Conservation (phyloP, 2,797 vertebrate genomes). For the Tarsius wallacei region DNA sequence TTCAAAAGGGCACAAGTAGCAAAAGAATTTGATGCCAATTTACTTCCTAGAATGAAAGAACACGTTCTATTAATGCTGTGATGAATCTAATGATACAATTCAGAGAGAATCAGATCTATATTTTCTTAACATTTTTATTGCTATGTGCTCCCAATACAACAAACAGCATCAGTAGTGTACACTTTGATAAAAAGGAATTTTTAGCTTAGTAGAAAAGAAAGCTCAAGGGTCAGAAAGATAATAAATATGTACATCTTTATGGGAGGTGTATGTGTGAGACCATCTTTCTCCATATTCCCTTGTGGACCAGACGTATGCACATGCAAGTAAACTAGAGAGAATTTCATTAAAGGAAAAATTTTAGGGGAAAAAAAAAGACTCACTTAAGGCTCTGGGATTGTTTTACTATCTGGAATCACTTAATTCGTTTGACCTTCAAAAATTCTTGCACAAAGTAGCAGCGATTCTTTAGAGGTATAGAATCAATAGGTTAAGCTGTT, state of each 20-base stretch:
- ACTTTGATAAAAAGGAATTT: constrained; percentile 90
- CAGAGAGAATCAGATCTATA: constrained; percentile 8
- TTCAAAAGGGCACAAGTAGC: not conserved
- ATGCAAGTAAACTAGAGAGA: constrained; percentile 80
- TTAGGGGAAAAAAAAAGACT: constrained; percentile 69
- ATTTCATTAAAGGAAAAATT: constrained; percentile 82
- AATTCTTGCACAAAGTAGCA: constrained; percentile 91
- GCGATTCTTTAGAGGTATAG: constrained; percentile 90
- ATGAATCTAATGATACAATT: constrained; percentile 1
- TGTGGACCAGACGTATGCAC: constrained; percentile 37
- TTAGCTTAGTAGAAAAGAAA: constrained; percentile 86
- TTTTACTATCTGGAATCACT: constrained; percentile 88
- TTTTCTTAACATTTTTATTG: constrained; percentile 93
- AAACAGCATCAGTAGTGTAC: constrained; percentile 97
- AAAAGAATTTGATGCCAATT: not conserved
- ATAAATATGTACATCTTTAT: constrained; percentile 88
- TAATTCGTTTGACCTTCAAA: constrained; percentile 86
- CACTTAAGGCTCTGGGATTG: constrained; percentile 94
- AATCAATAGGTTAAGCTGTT: constrained; percentile 79
- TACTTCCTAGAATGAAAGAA: not conserved
- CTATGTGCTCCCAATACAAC: constrained; percentile 96
- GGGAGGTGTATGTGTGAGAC: constrained; percentile 63
- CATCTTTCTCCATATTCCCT: constrained; percentile 34
- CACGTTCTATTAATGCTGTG: not conserved
- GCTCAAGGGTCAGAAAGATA: constrained; percentile 89